These are phyloP conservation scores for Calliopum simillimum DNA, from an alignment of 2,888 invertebrate genomes.

Conservation along the genomic window DNA sequence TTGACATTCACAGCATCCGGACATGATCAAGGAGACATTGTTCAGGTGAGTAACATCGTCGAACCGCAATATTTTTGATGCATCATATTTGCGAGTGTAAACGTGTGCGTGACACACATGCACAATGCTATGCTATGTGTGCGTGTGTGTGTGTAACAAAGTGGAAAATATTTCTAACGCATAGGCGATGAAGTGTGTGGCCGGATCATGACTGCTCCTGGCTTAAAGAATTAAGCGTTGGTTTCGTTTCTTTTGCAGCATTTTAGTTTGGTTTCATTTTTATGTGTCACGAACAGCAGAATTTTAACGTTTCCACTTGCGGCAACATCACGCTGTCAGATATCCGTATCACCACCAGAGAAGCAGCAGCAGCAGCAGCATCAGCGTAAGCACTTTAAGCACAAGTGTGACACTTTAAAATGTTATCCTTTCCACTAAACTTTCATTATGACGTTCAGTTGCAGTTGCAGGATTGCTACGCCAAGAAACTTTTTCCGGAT, in stretches of 20 bases:
- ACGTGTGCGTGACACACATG: background rate
- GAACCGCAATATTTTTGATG: conserved; percentile 13
- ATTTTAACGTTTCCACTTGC: background rate
- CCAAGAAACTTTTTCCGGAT: too few relatives aligned
- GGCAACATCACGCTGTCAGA: background rate
- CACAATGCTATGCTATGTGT: background rate
- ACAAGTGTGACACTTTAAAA: too few relatives aligned
- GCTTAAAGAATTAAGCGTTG: conserved; percentile 1
- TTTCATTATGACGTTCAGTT: too few relatives aligned
- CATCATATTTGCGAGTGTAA: conserved; percentile 7
- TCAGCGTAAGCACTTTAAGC: too few relatives aligned
- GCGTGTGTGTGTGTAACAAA: conserved; percentile 4
- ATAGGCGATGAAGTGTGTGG: conserved; percentile 2
- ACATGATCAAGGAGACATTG: conserved; percentile 87
- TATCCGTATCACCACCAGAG: too few relatives aligned
- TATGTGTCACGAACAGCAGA: conserved; percentile 9
- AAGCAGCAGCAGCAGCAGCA: background rate
- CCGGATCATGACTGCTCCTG: background rate
- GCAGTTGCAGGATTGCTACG: too few relatives aligned
- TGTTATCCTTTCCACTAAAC: too few relatives aligned
- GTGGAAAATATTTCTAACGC: conserved; percentile 18
- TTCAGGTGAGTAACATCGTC: conserved; percentile 73
- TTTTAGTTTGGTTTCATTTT: background rate
- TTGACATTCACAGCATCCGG: conserved; percentile 93
- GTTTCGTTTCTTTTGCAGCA: background rate